A percentile compares a stretch with the other conserved stretches of the same genome.
These are phyloP conservation scores for Zeus faber DNA, from an alignment of 2,113 vertebrate genomes.

Conservation along the genomic window DNA sequence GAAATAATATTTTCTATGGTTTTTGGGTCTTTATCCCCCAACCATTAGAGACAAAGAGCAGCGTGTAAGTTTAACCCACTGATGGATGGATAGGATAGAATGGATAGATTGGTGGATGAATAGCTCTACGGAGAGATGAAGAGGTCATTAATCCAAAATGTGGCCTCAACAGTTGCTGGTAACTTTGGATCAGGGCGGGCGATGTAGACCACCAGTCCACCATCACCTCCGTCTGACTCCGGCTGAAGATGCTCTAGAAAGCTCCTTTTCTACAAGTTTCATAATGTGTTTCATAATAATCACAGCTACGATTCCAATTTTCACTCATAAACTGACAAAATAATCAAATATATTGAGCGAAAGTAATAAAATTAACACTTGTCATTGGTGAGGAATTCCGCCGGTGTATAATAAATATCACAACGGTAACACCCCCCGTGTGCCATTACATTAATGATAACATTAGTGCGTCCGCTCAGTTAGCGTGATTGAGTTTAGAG, in stretches of 20 bases:
- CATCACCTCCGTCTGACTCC: too few species aligned
- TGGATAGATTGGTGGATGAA: too few species aligned
- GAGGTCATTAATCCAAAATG: slow-evolving; percentile 4
- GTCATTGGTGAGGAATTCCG: slow-evolving; percentile 44
- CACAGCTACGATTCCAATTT: background rate
- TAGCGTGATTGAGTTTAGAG: slow-evolving; percentile 56
- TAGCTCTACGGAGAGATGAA: background rate
- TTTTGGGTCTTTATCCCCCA: too few species aligned
- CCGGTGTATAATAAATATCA: slow-evolving; percentile 53
- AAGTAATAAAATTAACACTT: slow-evolving; percentile 39
- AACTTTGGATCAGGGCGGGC: too few species aligned
- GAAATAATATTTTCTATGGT: too few species aligned
- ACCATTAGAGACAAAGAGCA: too few species aligned
- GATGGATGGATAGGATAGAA: background rate
- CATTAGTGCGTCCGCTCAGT: slow-evolving; percentile 37
- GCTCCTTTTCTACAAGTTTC: too few species aligned
- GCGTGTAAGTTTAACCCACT: background rate
- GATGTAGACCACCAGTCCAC: too few species aligned
- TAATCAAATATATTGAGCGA: background rate
- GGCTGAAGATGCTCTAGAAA: too few species aligned
- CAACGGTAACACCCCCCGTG: slow-evolving; percentile 7
- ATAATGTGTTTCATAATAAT: background rate
- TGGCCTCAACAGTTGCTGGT: too few species aligned
- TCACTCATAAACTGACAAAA: background rate
- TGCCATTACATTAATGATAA: slow-evolving; percentile 47